Base-by-base conservation (phyloP, 2,113 vertebrate genomes). In the Ciconia stormi region DNA sequence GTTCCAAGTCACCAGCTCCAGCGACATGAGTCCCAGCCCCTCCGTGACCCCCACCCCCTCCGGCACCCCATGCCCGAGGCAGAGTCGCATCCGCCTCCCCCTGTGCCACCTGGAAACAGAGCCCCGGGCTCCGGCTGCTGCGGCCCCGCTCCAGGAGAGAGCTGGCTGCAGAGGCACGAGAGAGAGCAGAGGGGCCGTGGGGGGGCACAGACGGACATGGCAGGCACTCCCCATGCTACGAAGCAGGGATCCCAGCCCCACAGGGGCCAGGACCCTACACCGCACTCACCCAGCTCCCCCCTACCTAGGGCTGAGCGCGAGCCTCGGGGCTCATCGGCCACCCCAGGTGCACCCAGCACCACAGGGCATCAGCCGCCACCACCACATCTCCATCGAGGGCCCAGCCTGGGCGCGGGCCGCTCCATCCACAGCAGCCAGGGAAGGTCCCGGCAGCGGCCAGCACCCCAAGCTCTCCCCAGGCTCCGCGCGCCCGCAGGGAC, bases 151-250 rank as follows among this genome's bases (percentile, higher is more conserved):
- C 42, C 52, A 44, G 0, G 7, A 52, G 29, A 66, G 21, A 85
- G 29, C 9, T 1, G 3, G 73, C 34, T 47, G 40, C 49, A 44
- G 25, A 52, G 44, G 40, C 7, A 6, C 1, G 4, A 46, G 26
- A 3, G 4, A 32, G 66, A 52, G 65, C 83, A 88, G 67, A 66
- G 17, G 20, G 36, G 23, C 29, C 2, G 2, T 3, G 14, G 30
- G 44, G 46, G 32, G 27, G 71, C 46, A 72, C 63, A n/a, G 63
- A 15, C 1, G 1, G 50, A 32, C 1, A 1, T 8, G 50, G 46
- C 22, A 46, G 58, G 22, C 0, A 0, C 13, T 66, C 22, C 10
- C 14, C 47, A 29, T 0, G 0, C 46, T 50, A 4, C 0, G 2
- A 26, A 91, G 13, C 1, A 0, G 61, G 25, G 46, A 71, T 38